Evolutionary conservation across 1,140 invertebrate species (phyloP), one percentile per base, ranked within the genome.

Genomic region (Caerostris darwini): DNA sequence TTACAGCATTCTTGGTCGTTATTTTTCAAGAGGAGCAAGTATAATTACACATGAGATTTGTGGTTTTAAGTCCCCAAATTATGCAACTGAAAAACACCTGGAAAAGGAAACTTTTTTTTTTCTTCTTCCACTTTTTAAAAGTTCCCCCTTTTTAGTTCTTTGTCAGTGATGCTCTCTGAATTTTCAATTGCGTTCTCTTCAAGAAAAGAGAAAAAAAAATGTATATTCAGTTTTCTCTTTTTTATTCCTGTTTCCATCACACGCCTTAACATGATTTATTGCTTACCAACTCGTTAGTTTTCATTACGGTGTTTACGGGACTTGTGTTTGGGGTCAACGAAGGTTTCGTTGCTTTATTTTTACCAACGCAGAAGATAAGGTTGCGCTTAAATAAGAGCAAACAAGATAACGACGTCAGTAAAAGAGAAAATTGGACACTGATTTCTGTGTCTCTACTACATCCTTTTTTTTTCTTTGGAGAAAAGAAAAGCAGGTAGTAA

Each of bases 11-110:
- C 17, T 58, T 10, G 14, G 7, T 19, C 54, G 57, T 57, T 58
- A 85, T 17, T 85, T 85, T 85, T 58, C 82, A 19, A 85, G 10
- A 85, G 82, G 7, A 12, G 14, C 56, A 57, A 7, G 17, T 57
- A 85, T 85, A 85, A 85, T 85, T 85, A 85, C 82, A n/a, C 82
- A 7, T 8, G 82, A 85, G 82, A 85, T 85, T 85, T 85, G 82
- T 85, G 82, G 54, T 57, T 85, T 14, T 50, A 77, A 77, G 71
- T 12, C 34, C 5, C 19, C 10, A 53, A 77, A 77, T 77, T 77
- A 77, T 50, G 71, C 10, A 77, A 77, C 19, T 50, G 10, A 53
- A 34, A 7, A 77, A 77, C 7, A 53, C 34, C 71, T 14, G 34
- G 12, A 50, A 56, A 8, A 54, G 19, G 17, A 58, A 53, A 77